Evolutionary conservation across 1,140 invertebrate genomes (phyloP).

Genomic region (Pseudomyrmex concolor): DNA sequence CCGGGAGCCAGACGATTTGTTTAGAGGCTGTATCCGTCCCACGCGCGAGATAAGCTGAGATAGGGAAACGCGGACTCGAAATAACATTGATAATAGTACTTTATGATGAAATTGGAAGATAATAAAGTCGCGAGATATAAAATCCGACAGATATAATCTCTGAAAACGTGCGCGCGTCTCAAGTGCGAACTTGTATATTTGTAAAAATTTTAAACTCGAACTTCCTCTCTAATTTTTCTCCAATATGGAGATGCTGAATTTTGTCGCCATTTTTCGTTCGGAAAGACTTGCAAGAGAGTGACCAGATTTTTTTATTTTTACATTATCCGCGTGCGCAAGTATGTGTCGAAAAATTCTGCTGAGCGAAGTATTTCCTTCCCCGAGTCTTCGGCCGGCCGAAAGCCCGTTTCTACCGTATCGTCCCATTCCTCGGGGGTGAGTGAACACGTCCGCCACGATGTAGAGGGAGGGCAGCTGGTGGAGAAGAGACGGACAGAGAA

Average conservation of each 20-base stretch:
- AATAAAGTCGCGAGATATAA: not conserved
- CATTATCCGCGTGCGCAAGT: not conserved
- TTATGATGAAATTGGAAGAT: not conserved
- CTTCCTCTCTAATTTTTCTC: not conserved
- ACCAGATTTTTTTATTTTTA: slow-evolving; percentile 11
- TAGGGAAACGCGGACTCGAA: not conserved
- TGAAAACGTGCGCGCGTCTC: not conserved
- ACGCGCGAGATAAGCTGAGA: slow-evolving; percentile 9
- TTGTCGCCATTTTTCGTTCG: not conserved
- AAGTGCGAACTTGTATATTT: not conserved
- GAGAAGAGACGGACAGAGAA: slow-evolving; percentile 35
- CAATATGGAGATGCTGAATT: not conserved
- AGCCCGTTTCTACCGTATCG: slow-evolving; percentile 59
- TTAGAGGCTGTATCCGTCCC: slow-evolving; percentile 43
- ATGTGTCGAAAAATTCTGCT: slow-evolving; percentile 70
- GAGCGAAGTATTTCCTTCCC: slow-evolving; percentile 70
- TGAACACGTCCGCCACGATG: slow-evolving; percentile 58
- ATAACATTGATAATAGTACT: not conserved
- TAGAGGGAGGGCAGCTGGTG: slow-evolving; percentile 49
- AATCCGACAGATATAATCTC: not conserved
- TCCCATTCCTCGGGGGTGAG: slow-evolving; percentile 45
- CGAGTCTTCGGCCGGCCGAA: slow-evolving; percentile 53
- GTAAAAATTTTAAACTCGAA: not conserved
- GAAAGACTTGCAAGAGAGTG: slow-evolving; percentile 5
- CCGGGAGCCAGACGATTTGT: slow-evolving; percentile 23